phyloP scores from a whole-genome alignment of 2,888 invertebrate species.

The Dasysyrphus tricinctus region DNA sequence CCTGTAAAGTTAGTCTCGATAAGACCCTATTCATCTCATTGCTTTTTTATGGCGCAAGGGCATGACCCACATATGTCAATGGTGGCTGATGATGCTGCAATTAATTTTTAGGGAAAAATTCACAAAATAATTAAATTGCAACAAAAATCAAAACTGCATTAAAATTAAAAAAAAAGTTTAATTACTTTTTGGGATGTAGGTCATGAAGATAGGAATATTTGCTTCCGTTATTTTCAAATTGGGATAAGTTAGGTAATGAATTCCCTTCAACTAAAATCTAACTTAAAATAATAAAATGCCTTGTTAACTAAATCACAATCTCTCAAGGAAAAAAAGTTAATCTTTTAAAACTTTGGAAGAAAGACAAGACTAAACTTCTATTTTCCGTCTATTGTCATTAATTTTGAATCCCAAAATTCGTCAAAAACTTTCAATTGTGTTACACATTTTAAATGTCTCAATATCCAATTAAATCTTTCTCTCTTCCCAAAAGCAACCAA shows the following conservation, averaged over 20 bases:
- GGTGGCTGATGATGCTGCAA: too few relatives aligned
- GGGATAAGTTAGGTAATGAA: neutral
- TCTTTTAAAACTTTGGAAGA: neutral
- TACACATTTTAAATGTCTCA: conserved; percentile 12
- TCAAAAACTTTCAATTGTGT: conserved; percentile 38
- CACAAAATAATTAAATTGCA: too few relatives aligned
- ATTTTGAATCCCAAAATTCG: conserved; percentile 1
- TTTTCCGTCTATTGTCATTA: neutral
- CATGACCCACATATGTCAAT: too few relatives aligned
- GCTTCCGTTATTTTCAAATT: too few relatives aligned
- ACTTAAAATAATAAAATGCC: neutral
- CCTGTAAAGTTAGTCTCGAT: too few relatives aligned
- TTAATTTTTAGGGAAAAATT: too few relatives aligned
- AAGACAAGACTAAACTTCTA: neutral
- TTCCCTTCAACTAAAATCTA: neutral
- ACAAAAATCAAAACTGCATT: too few relatives aligned
- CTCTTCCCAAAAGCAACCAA: neutral
- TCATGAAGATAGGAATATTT: too few relatives aligned
- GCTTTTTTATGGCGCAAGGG: too few relatives aligned
- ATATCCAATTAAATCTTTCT: neutral
- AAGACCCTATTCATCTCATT: too few relatives aligned
- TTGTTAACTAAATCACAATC: neutral
- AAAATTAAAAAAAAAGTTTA: too few relatives aligned
- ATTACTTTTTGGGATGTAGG: too few relatives aligned
- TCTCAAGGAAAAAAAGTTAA: neutral